These are phyloP conservation scores for Lottia scabra DNA, from an alignment of 2,888 invertebrate species.

Conservation along the genomic window DNA sequence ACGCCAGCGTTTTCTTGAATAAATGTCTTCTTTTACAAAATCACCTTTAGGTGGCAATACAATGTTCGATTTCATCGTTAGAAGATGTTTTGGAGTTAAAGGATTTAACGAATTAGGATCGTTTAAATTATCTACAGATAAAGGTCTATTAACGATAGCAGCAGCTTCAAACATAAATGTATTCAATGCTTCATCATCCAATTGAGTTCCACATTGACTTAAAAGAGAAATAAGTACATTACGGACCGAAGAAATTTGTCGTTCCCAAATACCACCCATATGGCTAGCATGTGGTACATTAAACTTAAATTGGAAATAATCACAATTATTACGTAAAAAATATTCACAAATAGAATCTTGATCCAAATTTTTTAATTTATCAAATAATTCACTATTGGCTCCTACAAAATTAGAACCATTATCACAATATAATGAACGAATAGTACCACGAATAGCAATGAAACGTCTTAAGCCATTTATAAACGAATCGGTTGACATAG, in stretches of 20 bases:
- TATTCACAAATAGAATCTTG: slow-evolving; percentile 15
- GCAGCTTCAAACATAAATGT: slow-evolving; percentile 32
- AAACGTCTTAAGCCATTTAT: slow-evolving; percentile 25
- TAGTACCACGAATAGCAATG: slow-evolving; percentile 7
- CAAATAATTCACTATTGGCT: slow-evolving; percentile 28
- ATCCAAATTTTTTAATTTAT: background rate
- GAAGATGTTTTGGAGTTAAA: slow-evolving; percentile 25
- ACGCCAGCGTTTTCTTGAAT: slow-evolving; percentile 34
- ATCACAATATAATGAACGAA: slow-evolving; percentile 30
- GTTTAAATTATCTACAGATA: slow-evolving; percentile 21
- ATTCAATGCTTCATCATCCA: slow-evolving; percentile 26
- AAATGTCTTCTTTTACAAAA: slow-evolving; percentile 30
- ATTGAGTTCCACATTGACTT: slow-evolving; percentile 7
- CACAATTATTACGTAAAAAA: slow-evolving; percentile 22
- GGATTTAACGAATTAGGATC: slow-evolving; percentile 25
- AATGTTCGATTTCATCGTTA: slow-evolving; percentile 19
- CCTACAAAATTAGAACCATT: slow-evolving; percentile 39
- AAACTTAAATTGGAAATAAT: slow-evolving; percentile 29
- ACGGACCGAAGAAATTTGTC: slow-evolving; percentile 39
- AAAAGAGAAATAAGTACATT: slow-evolving; percentile 31
- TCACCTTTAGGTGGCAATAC: slow-evolving; percentile 26
- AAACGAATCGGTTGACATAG: slow-evolving; percentile 37
- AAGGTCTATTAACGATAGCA: slow-evolving; percentile 31
- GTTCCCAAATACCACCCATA: slow-evolving; percentile 48
- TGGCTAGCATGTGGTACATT: slow-evolving; percentile 44